Evolutionary conservation across 2,888 invertebrate species (phyloP), one percentile per base, ranked within the genome.

Genomic region (Cantharis rustica): DNA sequence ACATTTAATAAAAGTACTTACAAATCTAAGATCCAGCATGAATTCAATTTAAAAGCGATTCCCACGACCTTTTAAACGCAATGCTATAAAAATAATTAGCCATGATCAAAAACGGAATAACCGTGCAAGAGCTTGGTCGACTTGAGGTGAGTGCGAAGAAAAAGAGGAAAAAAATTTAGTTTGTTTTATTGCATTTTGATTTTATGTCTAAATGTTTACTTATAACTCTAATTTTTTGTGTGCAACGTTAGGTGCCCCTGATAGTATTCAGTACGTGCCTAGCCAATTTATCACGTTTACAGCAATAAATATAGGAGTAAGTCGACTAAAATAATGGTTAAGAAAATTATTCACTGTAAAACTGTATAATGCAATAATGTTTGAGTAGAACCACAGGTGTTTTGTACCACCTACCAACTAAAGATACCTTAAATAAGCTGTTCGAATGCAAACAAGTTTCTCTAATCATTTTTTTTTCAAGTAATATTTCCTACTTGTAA

Each of bases 371-470:
- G 73, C 69, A 73, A 68, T 70, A 74, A 74, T 74, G 74, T 74
- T 74, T 74, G 69, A 70, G 64, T 61, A 70, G 64, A 74, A 70
- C 74, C 74, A 70, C 74, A 74, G 74, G 74, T 74, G 74, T 74
- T 74, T 73, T 66, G 63, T 74, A 70, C 70, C 70, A 74, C 69
- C 74, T 74, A 74, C 74, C 74, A 74, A 64, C 70, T 73, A 68
- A 66, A 63, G 70, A 64, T 66, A 64, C 23, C 61, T 73, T 74
- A 74, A 74, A 70, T 74, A 74, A 74, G 74, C 62, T 69, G 73
- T 73, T 73, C 63, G 63, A 68, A 71, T 62, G 68, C 75, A 68
- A 62, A 71, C 71, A 68, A 68, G 71, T 62, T 68, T 27, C 47
- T 47, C 68, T 27, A 23, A 64, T 23, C 20, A 11, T 71, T 71